Evolutionary conservation across 2,113 vertebrate genomes (phyloP).

Genomic region (Brienomyrus longianalis): DNA sequence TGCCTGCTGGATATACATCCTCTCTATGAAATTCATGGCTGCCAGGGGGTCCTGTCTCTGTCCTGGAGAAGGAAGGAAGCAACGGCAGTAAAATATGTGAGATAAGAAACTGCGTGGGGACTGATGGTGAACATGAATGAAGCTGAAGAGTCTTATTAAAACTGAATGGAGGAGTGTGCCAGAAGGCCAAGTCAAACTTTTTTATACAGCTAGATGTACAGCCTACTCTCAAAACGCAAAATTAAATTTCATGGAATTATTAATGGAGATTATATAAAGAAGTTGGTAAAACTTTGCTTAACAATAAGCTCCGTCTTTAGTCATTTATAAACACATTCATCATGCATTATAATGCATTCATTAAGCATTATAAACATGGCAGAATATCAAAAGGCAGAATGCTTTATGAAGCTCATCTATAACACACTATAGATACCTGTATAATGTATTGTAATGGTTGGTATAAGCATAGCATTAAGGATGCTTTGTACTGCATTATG

Average conservation of each 20-base stretch:
- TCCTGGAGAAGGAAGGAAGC: slow-evolving; percentile 49
- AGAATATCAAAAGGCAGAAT: too few relatives aligned
- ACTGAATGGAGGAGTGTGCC: neutral
- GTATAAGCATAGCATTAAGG: too few relatives aligned
- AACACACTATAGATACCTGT: too few relatives aligned
- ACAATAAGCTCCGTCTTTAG: too few relatives aligned
- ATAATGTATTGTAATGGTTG: too few relatives aligned
- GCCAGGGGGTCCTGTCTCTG: slow-evolving; percentile 53
- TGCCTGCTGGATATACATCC: slow-evolving; percentile 62
- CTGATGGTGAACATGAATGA: neutral
- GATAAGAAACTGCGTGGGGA: too few relatives aligned
- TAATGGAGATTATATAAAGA: neutral
- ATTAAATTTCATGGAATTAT: neutral
- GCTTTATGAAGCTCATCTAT: too few relatives aligned
- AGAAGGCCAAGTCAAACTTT: neutral
- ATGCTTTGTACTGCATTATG: too few relatives aligned
- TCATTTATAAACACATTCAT: too few relatives aligned
- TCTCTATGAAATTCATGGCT: slow-evolving; percentile 64
- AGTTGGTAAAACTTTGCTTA: neutral
- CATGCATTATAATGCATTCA: too few relatives aligned
- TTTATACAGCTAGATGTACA: neutral
- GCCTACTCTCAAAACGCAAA: neutral
- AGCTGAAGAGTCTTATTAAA: neutral
- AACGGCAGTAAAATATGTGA: neutral
- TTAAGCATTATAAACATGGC: too few relatives aligned